Evolutionary conservation across 2,888 invertebrate genomes (phyloP).

Genomic region (Microctonus hyperodae): DNA sequence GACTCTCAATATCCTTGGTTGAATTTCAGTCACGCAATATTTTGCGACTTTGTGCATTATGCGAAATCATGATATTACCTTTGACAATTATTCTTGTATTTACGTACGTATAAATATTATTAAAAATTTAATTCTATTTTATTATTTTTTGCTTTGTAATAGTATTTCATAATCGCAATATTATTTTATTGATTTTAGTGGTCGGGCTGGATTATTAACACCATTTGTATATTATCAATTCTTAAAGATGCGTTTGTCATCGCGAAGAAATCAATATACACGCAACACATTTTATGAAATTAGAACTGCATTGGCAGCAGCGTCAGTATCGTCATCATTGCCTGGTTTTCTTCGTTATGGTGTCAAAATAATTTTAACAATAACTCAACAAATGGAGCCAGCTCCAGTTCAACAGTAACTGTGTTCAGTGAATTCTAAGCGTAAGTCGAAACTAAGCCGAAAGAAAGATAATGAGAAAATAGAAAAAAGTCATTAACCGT

Average conservation of each 20-base stretch:
- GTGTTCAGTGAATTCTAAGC: background rate
- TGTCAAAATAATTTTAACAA: slow-evolving; percentile 69
- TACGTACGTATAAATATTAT: slow-evolving; percentile 72
- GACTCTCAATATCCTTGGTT: slow-evolving; percentile 84
- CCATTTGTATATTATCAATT: slow-evolving; percentile 98
- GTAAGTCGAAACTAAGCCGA: background rate
- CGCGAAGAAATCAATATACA: slow-evolving; percentile 95
- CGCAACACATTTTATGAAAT: slow-evolving; percentile 92
- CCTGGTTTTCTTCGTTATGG: slow-evolving; percentile 73
- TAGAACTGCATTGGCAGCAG: slow-evolving; percentile 73
- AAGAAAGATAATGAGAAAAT: background rate
- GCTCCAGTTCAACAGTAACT: slow-evolving; percentile 66
- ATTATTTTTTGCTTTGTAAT: background rate
- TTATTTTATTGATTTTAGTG: slow-evolving; percentile 69
- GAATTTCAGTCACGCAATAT: slow-evolving; percentile 92
- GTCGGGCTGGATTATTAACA: slow-evolving; percentile 86
- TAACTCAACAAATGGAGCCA: slow-evolving; percentile 80
- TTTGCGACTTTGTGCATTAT: slow-evolving; percentile 87
- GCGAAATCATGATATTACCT: slow-evolving; percentile 93
- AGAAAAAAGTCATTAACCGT: background rate
- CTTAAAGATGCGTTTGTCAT: slow-evolving; percentile 88
- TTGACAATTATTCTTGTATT: slow-evolving; percentile 81
- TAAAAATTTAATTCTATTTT: slow-evolving; percentile 3
- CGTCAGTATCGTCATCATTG: slow-evolving; percentile 73
- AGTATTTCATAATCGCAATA: background rate